These are phyloP conservation scores for Marisa cornuarietis DNA, from an alignment of 1,140 invertebrate species.

Conservation along the genomic window DNA sequence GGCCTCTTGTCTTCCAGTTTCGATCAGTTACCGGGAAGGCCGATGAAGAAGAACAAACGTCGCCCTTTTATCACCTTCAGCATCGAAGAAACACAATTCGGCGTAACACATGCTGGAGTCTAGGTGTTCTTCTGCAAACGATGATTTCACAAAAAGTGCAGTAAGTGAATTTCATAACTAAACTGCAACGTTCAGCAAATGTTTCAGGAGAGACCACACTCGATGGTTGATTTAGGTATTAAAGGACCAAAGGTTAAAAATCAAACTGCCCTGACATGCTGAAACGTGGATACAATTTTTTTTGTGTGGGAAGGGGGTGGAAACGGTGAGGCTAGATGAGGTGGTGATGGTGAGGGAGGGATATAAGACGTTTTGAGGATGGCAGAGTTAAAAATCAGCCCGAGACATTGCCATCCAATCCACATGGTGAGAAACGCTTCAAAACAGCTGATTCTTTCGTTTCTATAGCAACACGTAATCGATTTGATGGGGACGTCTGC, in stretches of 20 bases:
- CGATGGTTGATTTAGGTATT: too few species aligned
- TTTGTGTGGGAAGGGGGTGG: neutral
- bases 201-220: too few species aligned
- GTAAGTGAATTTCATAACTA: too few species aligned
- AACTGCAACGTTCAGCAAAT: too few species aligned
- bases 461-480: constrained; percentile 2
- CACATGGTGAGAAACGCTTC: neutral
- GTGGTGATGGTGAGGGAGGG: neutral
- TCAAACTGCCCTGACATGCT: neutral
- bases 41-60: too few species aligned
- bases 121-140: too few species aligned
- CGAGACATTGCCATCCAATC: neutral
- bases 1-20: too few species aligned
- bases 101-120: too few species aligned
- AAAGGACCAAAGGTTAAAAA: neutral
- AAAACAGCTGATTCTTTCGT: constrained; percentile 1
- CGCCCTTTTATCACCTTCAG: too few species aligned
- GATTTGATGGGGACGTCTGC: constrained; percentile 15
- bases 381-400: neutral
- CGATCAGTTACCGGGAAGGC: too few species aligned
- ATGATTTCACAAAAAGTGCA: too few species aligned
- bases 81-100: too few species aligned
- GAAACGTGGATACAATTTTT: neutral
- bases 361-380: neutral
- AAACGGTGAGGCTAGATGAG: neutral